phyloP scores from a whole-genome alignment of 1,140 invertebrate genomes.

The Drosophila nebulosa region DNA sequence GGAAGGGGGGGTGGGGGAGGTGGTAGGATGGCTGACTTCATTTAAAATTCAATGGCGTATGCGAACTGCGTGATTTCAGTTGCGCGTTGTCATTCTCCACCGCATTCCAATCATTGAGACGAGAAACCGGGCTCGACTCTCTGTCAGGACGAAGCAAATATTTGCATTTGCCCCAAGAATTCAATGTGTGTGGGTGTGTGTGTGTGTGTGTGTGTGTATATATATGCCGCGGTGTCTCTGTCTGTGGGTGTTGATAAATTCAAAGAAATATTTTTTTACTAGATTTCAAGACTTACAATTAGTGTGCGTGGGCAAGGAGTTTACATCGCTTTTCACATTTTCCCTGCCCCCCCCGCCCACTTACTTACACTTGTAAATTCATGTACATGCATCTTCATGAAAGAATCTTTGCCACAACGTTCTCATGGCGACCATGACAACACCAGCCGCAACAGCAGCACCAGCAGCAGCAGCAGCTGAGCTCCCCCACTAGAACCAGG shows the following conservation, averaged over 20 bases:
- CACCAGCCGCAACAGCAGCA: background rate
- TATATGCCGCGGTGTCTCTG: too few relatives aligned
- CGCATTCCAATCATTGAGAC: slow-evolving; percentile 61
- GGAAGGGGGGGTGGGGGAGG: slow-evolving; percentile 1
- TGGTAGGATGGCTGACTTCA: slow-evolving; percentile 35
- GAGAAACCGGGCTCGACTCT: background rate
- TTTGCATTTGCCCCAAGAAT: slow-evolving; percentile 52
- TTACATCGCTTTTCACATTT: background rate
- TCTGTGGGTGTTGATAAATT: slow-evolving; percentile 19
- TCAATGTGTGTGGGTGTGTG: background rate
- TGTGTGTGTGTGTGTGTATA: background rate
- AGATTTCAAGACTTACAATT: slow-evolving; percentile 42
- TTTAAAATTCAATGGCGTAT: slow-evolving; percentile 75
- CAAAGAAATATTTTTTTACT: slow-evolving; percentile 29
- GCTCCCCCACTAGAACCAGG: too few relatives aligned
- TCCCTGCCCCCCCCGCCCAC: background rate
- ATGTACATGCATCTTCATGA: background rate
- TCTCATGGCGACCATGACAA: background rate
- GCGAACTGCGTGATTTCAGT: slow-evolving; percentile 65
- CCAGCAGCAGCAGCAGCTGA: too few relatives aligned
- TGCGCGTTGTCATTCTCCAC: slow-evolving; percentile 40
- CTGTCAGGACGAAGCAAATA: slow-evolving; percentile 49
- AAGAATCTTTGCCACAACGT: background rate
- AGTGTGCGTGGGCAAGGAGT: slow-evolving; percentile 16
- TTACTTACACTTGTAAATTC: background rate